Evolutionary conservation across 2,797 vertebrate species (phyloP), one percentile per base, ranked within the genome.

Genomic region (Galaxias olidus): DNA sequence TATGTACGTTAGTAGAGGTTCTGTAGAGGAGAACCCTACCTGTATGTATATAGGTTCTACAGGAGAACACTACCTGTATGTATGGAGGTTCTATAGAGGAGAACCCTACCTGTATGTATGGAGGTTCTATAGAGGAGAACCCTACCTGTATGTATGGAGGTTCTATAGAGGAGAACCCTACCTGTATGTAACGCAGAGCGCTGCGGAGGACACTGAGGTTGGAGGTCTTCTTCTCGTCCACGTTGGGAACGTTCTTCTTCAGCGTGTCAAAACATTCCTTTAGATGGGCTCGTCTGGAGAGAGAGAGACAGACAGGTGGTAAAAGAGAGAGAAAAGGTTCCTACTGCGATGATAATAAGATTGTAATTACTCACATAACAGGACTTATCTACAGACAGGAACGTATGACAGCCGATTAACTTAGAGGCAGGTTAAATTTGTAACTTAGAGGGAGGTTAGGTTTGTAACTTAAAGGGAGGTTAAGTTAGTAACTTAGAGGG

Each of bases 251-350:
- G 69, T 98, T 98, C 83, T 93, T 96, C 86, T 99, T 99, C 77
- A 99, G 90, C 0, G 95, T 98, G 88, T 99, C 97, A 74, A 99
- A 99, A 87, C 97, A 98, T 77, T 99, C 96, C 81, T 99, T 99
- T 79, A 99, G 92, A 84, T 99, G 98, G 0, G 98, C 97, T 77
- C 97, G 94, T 74, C 92, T 93, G 67, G 20, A 62, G 80, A 78
- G 77, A 54, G 47, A 49, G 45, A 65, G 61, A 65, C 42, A 46
- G 51, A 72, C 17, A 10, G 18, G 14, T 9, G 4, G 4, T 14
- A 47, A 47, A 10, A 47, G 45, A 47, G 30, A 6, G 6, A 30
- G 6, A 30, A 30, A 30, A 30, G 2, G 30, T 30, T 30, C 6
- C 30, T 3, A 30, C 30, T 30, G 6, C 2, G 30, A 30, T 30